Base-by-base conservation (phyloP, 1,140 invertebrate genomes). In the Drosophila fuyamai region DNA sequence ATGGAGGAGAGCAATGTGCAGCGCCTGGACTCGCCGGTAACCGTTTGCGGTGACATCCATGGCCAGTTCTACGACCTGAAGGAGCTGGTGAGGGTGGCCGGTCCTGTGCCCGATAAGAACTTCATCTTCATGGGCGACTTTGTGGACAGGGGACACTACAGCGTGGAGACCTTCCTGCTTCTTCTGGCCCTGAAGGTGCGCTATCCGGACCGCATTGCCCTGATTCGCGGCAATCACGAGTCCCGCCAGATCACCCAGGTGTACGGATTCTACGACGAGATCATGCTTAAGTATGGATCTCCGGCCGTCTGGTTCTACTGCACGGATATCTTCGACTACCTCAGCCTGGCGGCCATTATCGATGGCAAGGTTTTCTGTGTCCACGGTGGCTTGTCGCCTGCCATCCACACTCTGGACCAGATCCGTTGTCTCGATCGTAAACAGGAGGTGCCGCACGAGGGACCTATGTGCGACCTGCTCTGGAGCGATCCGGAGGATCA, bases 161-260 rank as follows among this genome's bases (percentile, higher is more conserved):
- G 40, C n/a, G 5, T 41, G 40, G n/a, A 41, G 40, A 41, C 40
- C 0, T 41, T 41, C 6, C 40, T 41, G 40, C 40, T 41, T 0
- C 40, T 41, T 2, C 10, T 41, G 4, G 40, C 40, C 40, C 40
- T 41, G 1, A 41, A 41, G n/a, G 40, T 41, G 40, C 40, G 40
- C n/a, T 41, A 41, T n/a, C 40, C 40, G 6, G 40, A 41, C n/a
- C 40, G 40, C 40, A 41, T 41, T 7, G 40, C 40, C 40, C 40
- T 41, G n/a, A n/a, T 41, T n/a, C 40, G 40, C n/a, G 40, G 40
- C 13, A 41, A 41, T n/a, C 40, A 41, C 40, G 40, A 41, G 40
- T 41, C n/a, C 40, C 40, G 40, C 1, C n/a, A 41, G 40, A 14
- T 41, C 40, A 41, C 40, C 40, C 40, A 41, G 40, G 40, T 41